Evolutionary conservation across 2,113 vertebrate genomes (phyloP), one percentile per base, ranked within the genome.

Genomic region (Lichenostomus cassidix): DNA sequence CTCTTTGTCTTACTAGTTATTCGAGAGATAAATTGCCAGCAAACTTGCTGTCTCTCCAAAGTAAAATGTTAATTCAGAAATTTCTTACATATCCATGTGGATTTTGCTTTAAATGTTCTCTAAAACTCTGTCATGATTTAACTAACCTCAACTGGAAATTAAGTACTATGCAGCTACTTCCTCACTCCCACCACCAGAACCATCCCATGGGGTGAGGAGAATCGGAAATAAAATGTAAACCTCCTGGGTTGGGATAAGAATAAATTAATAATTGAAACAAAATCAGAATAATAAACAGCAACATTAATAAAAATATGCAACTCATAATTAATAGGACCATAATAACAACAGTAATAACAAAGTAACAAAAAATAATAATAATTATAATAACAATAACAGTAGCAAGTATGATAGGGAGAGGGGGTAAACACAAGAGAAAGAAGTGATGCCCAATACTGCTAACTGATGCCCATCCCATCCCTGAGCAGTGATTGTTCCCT

Each of bases 81-180:
- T 74, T 90, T 76, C 65, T 94, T 83, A n/a, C 64, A 68, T 25
- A 73, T 31, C 55, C 67, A 68, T 53, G 11, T 47, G 27, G n/a
- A 8, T 90, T 62, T 90, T 83, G 41, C 15, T 92, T 56, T 84
- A 86, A 85, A 77, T 76, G 28, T 65, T 95, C 27, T 91, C 55
- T 77, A 76, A 83, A 89, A 50, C 12, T 50, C 6, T 27, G 3
- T 33, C 10, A 19, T 58, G 50, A 6, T 50, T 58, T 58, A 42
- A 58, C 17, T 58, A 42, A 58, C 14, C 2, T 6, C 19, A 27
- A 3, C 0, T 33, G 10, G 22, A 73, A 65, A 50, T 31, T 33
- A 35, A 22, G 12, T 12, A 33, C 10, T 10, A 7, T 42, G 21
- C 11, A 42, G 9, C 11, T 56, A 31, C 3, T 11, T 29, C 49